Percentiles rank a stretch among this genome's conserved stretches.
phyloP scores from a whole-genome alignment of 2,888 invertebrate species.

The Tethea ocularis region DNA sequence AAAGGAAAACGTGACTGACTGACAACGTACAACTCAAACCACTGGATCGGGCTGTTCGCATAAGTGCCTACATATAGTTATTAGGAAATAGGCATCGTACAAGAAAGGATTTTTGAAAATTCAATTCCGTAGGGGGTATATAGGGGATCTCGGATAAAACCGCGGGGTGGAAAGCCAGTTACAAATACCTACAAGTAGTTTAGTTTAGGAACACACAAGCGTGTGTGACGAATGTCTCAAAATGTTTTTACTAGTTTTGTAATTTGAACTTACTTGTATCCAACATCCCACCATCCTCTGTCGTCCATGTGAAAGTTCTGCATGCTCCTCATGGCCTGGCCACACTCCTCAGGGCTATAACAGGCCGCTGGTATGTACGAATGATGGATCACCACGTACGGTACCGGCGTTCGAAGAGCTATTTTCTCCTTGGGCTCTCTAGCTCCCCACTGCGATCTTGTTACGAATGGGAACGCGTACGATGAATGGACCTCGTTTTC shows the following conservation, averaged over 20 bases:
- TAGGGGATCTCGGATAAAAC: too few relatives aligned
- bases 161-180: too few relatives aligned
- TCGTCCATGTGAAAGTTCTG: constrained; percentile 85
- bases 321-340: constrained; percentile 85
- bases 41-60: too few relatives aligned
- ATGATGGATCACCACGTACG: constrained; percentile 89
- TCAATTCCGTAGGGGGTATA: too few relatives aligned
- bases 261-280: constrained; percentile 69
- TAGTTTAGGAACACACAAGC: too few relatives aligned
- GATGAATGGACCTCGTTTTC: constrained; percentile 58
- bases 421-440: constrained; percentile 70
- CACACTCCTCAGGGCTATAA: constrained; percentile 75
- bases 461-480: constrained; percentile 58
- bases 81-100: too few relatives aligned
- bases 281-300: constrained; percentile 87
- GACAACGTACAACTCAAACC: too few relatives aligned
- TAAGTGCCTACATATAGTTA: too few relatives aligned
- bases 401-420: constrained; percentile 83
- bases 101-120: too few relatives aligned
- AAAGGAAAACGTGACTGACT: too few relatives aligned
- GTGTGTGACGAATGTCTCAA: too few relatives aligned
- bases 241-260: not conserved
- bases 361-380: constrained; percentile 85
- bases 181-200: too few relatives aligned
- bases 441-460: constrained; percentile 85